Evolutionary conservation across 2,113 vertebrate species (phyloP), one percentile per base, ranked within the genome.

Genomic region (Astur gentilis): DNA sequence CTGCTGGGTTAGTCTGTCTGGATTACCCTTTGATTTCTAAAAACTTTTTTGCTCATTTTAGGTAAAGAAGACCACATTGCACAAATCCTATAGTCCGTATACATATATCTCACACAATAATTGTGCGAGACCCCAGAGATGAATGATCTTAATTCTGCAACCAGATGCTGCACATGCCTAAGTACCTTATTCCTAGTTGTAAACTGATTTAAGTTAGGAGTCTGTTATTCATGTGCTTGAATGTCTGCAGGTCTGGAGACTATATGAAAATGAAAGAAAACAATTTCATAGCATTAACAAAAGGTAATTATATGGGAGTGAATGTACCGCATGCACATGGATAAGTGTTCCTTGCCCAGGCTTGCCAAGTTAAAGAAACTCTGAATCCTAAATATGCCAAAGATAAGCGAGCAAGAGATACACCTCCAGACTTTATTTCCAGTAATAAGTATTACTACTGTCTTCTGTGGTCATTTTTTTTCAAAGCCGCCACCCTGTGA

Each of bases 201-300:
- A 97, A 81, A 83, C 32, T 93, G 90, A 92, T 90, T 94, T 92
- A 94, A 90, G 88, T 86, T 93, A 86, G 38, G 38, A 83, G 67
- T 86, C 90, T 93, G 79, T 75, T 96, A 90, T 58, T 97, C 71
- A 36, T 34, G 67, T 80, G 38, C 64, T 93, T 86, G 55, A 81
- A 70, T 58, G 79, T 90, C 87, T 90, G 62, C 64, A 89, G 79
- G 76, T 38, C 64, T 69, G 70, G 54, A 91, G 36, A 88, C 45
- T 78, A 49, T 10, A n/a, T 47, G 42, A 90, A 89, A 96, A 94
- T 52, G 16, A 85, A 91, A 95, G 77, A 96, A 90, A 89, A 88
- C 11, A 8, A 70, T 90, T 93, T 93, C 76, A 83, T 83, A 66
- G 13, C 55, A 88, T 89, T 96, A 93, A 81, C 64, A 62, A 80